phyloP scores from a whole-genome alignment of 64 coral and sea anemone species.

The Porites lutea region DNA sequence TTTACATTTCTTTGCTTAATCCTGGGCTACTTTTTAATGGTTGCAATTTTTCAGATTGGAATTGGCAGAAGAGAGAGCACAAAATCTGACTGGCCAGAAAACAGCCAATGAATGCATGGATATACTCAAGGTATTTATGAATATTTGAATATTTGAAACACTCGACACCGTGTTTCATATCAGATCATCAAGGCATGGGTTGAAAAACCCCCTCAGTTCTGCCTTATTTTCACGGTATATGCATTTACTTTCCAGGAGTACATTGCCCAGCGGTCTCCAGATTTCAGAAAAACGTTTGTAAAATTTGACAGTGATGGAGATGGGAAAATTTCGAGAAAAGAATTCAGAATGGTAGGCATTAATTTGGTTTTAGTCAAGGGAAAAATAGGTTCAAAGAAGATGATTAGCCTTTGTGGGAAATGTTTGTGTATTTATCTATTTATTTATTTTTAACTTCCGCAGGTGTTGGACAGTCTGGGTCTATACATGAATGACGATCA shows the following conservation, averaged over 20 bases:
- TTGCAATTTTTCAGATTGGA: constrained; percentile 57
- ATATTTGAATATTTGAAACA: no score
- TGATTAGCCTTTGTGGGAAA: neutral
- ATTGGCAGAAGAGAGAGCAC: constrained; percentile 76
- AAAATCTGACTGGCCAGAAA: constrained; percentile 79
- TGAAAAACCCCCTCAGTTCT: no score
- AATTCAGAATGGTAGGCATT: constrained; percentile 84
- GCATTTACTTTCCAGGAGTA: constrained; percentile 61
- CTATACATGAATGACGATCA: constrained; percentile 93
- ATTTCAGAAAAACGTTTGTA: constrained; percentile 95
- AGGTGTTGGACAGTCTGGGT: constrained; percentile 93
- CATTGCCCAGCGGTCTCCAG: constrained; percentile 88
- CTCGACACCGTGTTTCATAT: no score
- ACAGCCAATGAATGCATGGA: constrained; percentile 87
- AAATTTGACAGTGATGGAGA: constrained; percentile 90
- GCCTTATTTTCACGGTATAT: no score
- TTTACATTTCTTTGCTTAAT: no score
- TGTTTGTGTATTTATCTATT: no score
- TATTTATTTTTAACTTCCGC: no score
- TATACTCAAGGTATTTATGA: constrained; percentile 81
- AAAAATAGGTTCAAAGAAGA: neutral
- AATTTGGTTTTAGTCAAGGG: no score
- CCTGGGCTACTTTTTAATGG: no score
- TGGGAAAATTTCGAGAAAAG: constrained; percentile 96
- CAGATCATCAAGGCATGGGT: no score